Evolutionary conservation across 2,797 vertebrate genomes (phyloP).

Genomic region (Sphenopsis melanotis): DNA sequence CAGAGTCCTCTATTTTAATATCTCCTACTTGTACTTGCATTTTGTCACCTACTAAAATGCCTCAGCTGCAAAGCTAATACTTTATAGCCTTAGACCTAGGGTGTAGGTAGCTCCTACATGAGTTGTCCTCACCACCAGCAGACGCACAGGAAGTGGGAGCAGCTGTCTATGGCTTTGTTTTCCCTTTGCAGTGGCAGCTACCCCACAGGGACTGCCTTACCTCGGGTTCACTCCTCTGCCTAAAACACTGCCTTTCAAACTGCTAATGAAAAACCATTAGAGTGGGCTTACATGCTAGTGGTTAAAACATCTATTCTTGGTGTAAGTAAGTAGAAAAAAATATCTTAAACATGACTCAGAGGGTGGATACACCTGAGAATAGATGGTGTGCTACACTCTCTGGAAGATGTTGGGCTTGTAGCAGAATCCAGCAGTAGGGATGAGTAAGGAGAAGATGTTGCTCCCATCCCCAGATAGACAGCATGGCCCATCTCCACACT

Average conservation of each 20-base stretch:
- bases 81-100: background rate
- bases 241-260: constrained; percentile 27
- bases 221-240: constrained; percentile 14
- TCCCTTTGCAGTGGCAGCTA: background rate
- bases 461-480: rapidly evolving
- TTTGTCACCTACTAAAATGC: constrained; percentile 37
- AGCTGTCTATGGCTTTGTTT: background rate
- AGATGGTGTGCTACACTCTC: background rate
- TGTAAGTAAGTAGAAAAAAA: background rate
- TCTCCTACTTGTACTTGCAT: constrained; percentile 16
- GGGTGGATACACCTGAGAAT: background rate
- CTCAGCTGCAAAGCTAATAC: background rate
- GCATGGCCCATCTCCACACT: rapidly evolving
- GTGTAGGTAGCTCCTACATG: background rate
- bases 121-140: background rate
- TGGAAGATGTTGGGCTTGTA: background rate
- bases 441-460: background rate
- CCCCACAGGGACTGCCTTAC: background rate
- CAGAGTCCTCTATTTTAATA: constrained; percentile 23
- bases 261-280: background rate
- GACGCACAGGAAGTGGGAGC: background rate
- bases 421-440: background rate
- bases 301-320: background rate
- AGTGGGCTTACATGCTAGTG: background rate
- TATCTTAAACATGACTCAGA: background rate